phyloP scores from a whole-genome alignment of 1,140 invertebrate species.

The Phthorimaea operculella region DNA sequence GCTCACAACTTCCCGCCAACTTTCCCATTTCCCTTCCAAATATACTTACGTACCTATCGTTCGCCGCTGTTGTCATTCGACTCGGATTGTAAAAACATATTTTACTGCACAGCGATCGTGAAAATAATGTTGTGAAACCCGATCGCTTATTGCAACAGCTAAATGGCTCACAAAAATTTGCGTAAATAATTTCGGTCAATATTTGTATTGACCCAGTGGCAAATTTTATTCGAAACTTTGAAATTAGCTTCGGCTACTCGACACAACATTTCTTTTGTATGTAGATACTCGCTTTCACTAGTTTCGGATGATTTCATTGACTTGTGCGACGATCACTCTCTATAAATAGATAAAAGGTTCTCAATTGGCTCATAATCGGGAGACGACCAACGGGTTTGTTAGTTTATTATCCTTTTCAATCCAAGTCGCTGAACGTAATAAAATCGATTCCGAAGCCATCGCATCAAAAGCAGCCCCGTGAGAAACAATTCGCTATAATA shows the following conservation, averaged over 20 bases:
- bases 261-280: not conserved
- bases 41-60: no score
- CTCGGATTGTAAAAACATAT: no score
- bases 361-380: not conserved
- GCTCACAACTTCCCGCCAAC: not conserved
- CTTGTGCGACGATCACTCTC: no score
- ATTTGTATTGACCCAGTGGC: constrained; percentile 1
- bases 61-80: no score
- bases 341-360: not conserved
- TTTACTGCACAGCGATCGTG: no score
- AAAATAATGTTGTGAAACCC: no score
- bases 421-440: not conserved
- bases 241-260: not conserved
- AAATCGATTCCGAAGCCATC: not conserved
- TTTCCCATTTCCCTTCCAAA: no score
- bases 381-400: not conserved
- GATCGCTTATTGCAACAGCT: no score
- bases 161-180: not conserved
- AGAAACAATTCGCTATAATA: constrained; percentile 28
- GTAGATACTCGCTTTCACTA: not conserved
- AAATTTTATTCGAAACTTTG: not conserved
- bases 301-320: not conserved
- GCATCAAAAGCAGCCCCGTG: constrained; percentile 16
- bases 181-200: not conserved
- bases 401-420: constrained; percentile 1